phyloP scores from a whole-genome alignment of 1,140 invertebrate genomes.

The Lasaia peninsularis region DNA sequence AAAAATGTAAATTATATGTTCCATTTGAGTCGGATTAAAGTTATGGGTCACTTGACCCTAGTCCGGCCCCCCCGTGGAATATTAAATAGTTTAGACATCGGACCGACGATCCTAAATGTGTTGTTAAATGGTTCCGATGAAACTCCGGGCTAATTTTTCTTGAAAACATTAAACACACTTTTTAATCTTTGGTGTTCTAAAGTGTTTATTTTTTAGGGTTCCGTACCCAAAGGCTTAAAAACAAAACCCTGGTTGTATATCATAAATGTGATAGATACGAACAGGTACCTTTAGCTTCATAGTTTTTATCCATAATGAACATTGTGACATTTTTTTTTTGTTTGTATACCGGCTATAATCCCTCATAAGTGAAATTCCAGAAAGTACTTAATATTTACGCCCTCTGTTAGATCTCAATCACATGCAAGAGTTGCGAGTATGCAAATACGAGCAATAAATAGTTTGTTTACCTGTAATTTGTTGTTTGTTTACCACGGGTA shows the following conservation, averaged over 20 bases:
- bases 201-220: no score
- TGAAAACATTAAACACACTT: background rate
- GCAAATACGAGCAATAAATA: constrained; percentile 4
- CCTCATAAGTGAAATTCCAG: background rate
- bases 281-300: no score
- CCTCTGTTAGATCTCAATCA: constrained; percentile 1
- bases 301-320: no score
- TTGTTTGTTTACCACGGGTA: no score
- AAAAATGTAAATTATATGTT: constrained; percentile 61
- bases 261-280: no score
- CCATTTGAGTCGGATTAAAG: constrained; percentile 41
- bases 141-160: background rate
- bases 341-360: background rate
- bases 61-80: constrained; percentile 45
- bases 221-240: no score
- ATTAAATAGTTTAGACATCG: constrained; percentile 46
- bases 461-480: constrained; percentile 7
- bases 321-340: background rate
- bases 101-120: constrained; percentile 32
- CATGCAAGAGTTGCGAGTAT: background rate
- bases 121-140: constrained; percentile 32
- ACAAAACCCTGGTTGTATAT: no score
- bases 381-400: background rate
- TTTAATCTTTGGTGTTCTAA: background rate
- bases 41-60: constrained; percentile 63